Conservation (phyloP, 2,797 vertebrate genomes). For the Spinus olivaceus region DNA sequence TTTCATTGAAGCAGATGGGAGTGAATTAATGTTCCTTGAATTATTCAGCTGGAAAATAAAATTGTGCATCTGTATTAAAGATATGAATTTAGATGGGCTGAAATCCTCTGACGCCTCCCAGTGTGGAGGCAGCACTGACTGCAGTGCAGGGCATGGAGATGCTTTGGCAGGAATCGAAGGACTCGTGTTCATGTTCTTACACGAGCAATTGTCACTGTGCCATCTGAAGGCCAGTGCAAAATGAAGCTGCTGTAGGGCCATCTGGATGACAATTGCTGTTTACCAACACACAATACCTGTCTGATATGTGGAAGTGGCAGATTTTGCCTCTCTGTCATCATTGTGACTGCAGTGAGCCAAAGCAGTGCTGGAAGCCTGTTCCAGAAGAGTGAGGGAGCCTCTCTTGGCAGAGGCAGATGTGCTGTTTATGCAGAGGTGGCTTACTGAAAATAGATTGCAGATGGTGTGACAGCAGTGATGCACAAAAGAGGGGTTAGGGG, state of each 20-base stretch:
- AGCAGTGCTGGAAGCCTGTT: not conserved
- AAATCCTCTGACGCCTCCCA: not conserved
- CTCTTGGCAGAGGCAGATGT: not conserved
- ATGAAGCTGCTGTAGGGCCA: not conserved
- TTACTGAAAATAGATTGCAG: not conserved
- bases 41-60: not conserved
- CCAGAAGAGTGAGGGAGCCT: not conserved
- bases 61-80: not conserved
- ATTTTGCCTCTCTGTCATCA: not conserved
- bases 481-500: not conserved
- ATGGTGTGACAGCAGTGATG: not conserved
- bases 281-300: not conserved
- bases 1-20: not conserved
- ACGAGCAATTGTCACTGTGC: rapidly evolving
- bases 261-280: not conserved
- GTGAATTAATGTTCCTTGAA: not conserved
- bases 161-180: not conserved
- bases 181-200: rapidly evolving
- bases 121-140: not conserved
- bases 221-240: not conserved
- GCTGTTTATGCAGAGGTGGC: not conserved
- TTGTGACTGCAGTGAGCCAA: not conserved
- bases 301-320: not conserved
- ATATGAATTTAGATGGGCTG: not conserved
- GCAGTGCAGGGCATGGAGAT: not conserved